phyloP scores from a whole-genome alignment of 2,113 vertebrate species.

The Rhabdomys dilectus region DNA sequence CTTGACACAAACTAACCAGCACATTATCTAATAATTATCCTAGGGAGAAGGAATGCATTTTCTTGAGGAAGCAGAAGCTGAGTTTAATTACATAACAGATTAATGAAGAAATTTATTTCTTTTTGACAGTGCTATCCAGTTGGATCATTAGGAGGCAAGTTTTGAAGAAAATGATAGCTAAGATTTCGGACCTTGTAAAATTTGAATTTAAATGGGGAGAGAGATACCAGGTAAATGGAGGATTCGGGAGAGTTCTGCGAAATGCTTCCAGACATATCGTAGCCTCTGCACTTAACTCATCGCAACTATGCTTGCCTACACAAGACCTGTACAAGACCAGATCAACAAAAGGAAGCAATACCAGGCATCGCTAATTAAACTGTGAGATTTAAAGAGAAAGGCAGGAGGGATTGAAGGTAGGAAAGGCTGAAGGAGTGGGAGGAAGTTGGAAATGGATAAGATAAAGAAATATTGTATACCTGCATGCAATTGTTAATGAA shows the following conservation, averaged over 20 bases:
- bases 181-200: not conserved
- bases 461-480: not conserved
- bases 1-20: not conserved
- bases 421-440: no score
- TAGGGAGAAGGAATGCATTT: not conserved
- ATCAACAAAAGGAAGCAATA: no score
- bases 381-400: not conserved
- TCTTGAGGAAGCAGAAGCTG: not conserved
- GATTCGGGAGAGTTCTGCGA: not conserved
- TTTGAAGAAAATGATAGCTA: conserved; percentile 6
- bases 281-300: not conserved
- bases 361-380: not conserved
- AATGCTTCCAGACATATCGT: not conserved
- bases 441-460: no score
- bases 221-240: not conserved
- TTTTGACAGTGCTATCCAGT: not conserved
- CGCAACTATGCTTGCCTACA: not conserved
- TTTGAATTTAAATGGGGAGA: not conserved
- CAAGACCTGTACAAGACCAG: not conserved
- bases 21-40: not conserved
- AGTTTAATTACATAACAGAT: conserved; percentile 20
- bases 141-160: not conserved
- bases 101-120: not conserved
- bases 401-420: not conserved
- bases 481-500: not conserved